Evolutionary conservation across 1,140 invertebrate species (phyloP), one percentile per base, ranked within the genome.

Genomic region (Drosophila ficusphila): DNA sequence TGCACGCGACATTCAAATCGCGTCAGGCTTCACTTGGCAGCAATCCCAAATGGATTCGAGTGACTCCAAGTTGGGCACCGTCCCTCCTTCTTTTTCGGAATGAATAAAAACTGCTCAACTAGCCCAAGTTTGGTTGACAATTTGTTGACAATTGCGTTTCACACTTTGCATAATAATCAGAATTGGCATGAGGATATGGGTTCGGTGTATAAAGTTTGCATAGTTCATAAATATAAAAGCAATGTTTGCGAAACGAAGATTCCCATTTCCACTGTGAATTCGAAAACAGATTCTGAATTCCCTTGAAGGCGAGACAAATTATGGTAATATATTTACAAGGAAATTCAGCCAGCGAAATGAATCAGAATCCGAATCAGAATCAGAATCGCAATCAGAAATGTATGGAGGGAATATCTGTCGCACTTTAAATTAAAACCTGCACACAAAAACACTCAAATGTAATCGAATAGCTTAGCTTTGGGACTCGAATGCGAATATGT

Each of bases 101-200:
- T 12, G 1, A 0, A 42, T 44, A 48, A 42, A 76, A 68, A 74
- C 52, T 65, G 41, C 61, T 57, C 75, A 81, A 76, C 76, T 86
- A 79, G 57, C 39, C 76, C 82, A 76, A 86, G 51, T 86, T 82
- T 78, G 82, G 67, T 16, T 82, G 60, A 75, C 82, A 86, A 82
- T 88, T 86, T 86, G 81, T 86, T 86, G 79, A 83, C 79, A 82
- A 82, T 83, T 82, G 79, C 79, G 79, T 75, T 83, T 83, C 79
- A 47, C 79, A 83, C 79, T 83, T 83, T 83, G 79, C 79, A 86
- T 86, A 86, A 70, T 82, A 88, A 86, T 42, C 77, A 81, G 67
- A 38, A 56, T 44, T 54, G 49, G 19, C 33, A 34, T 31, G n/a
- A 31, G 34, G 31, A 9, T n/a, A n/a, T n/a, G n/a, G n/a, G n/a